Base-by-base conservation (phyloP, 1,140 invertebrate species). In the Pentalonia nigronervosa region DNA sequence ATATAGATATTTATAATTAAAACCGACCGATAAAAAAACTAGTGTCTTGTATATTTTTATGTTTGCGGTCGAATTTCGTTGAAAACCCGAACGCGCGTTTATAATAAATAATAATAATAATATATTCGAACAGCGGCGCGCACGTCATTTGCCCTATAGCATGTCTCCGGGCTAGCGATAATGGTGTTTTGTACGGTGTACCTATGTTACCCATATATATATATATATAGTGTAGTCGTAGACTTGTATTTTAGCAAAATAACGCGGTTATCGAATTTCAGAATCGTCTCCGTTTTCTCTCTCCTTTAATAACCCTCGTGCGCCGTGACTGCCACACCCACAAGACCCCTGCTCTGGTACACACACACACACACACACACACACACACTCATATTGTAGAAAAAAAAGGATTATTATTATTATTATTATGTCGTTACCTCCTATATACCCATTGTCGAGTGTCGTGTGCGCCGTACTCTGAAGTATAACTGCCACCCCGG, bases 251-350 rank as follows among this genome's bases (percentile, higher is more conserved):
- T 53, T 53, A 48, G 47, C 8, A n/a, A 53, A 89, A 56, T n/a
- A 86, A 56, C 88, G n/a, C 86, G 48, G 88, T 89, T 89, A 89
- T 89, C 88, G 50, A 25, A 56, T 89, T 89, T 89, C 88, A 89
- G 21, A 89, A 89, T 89, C 88, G 88, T 89, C 88, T 89, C 88
- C 50, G 88, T 89, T 89, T 89, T 89, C 88, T 25, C 48, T 53
- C 47, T 47, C 47, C 21, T 76, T 76, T 76, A 76, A 84, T 84
- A 83, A 41, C 50, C 88, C 88, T 41, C n/a, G 84, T 89, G 48
- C 48, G 34, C 47, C 30, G 9, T 9, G 30, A 1, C 88, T 21
- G 88, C 36, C 88, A 89, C 88, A 56, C 88, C 88, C 48, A 53
- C 50, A 89, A 53, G 88, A 89, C 88, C 88, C 88, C 21, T 89